Base-by-base conservation (phyloP, 2,888 invertebrate genomes). In the Amblyjoppa fuscipennis region DNA sequence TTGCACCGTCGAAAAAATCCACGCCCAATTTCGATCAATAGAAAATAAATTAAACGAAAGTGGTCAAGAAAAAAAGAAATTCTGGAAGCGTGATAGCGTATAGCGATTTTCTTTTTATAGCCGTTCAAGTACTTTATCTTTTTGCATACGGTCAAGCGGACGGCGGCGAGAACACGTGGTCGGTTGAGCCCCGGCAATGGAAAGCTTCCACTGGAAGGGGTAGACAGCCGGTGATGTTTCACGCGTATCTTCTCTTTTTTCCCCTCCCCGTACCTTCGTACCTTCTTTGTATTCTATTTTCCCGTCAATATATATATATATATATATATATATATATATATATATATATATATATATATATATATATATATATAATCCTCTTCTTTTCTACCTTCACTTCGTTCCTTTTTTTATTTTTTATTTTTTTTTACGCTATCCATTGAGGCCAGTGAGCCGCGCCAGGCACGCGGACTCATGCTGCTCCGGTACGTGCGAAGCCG, bases 361-460 rank as follows among this genome's bases (percentile, higher is more conserved):
- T 45, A 45, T 13, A 45, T 45, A 45, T 13, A 45, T 45, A 45
- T 45, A 41, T 0, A 13, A 45, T 41, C 25, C 38, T 41, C 20
- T 41, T 20, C 38, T 68, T 11, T 68, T 68, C n/a, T 34, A 13
- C 49, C n/a, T 51, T 56, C 38, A 11, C 34, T 51, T 25, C 49
- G 28, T 34, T 49, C 51, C 20, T 2, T 16, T 20, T 9, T 64
- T 49, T 64, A 5, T 16, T 20, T 9, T 64, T 75, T 51, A 25
- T 66, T 66, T 25, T 51, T 61, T 75, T 64, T 75, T 49, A 45
- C 5, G 34, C 34, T 13, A 51, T 49, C 75, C 31, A 75, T 75
- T 75, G 66, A 66, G 66, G 34, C 38, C 66, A 20, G 38, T 66
- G 41, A 75, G 61, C 49, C 73, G 41, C 45, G 61, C 74, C 16